Conservation (phyloP, 2,797 vertebrate genomes). For the Syngnathus rostellatus region DNA sequence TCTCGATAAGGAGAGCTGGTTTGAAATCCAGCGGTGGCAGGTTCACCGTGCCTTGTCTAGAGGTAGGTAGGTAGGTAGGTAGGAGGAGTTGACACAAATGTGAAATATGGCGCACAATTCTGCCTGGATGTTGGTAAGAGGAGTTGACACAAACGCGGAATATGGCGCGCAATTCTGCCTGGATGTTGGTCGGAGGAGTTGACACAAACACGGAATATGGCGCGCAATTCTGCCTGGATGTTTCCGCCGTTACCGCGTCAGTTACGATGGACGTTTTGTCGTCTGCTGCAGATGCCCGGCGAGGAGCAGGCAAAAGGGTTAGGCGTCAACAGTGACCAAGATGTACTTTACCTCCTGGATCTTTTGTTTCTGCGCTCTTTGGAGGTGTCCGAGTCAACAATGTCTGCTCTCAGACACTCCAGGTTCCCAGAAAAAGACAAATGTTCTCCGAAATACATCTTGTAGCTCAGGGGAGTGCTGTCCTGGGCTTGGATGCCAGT, state of each 20-base stretch:
- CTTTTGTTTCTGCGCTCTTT: slow-evolving; percentile 91
- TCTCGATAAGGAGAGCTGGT: slow-evolving; percentile 92
- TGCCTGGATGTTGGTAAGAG: too few species aligned
- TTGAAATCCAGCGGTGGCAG: slow-evolving; percentile 92
- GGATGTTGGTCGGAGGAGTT: too few species aligned
- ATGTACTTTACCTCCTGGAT: slow-evolving; percentile 75
- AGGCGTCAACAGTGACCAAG: not conserved
- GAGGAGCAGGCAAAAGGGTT: too few species aligned
- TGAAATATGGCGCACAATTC: too few species aligned
- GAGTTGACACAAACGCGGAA: too few species aligned
- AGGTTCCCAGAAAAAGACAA: slow-evolving; percentile 95
- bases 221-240: too few species aligned
- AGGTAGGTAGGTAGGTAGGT: not conserved
- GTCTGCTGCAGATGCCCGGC: too few species aligned
- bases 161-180: too few species aligned
- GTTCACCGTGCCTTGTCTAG: slow-evolving; percentile 85
- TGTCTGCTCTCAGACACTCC: slow-evolving; percentile 93
- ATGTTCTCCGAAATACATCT: slow-evolving; percentile 97
- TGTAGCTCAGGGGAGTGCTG: slow-evolving; percentile 85
- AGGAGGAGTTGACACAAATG: too few species aligned
- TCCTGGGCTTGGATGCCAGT: slow-evolving; percentile 94
- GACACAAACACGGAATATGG: too few species aligned
- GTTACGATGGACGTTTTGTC: too few species aligned
- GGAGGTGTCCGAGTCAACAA: slow-evolving; percentile 96
- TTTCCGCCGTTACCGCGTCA: not conserved